Evolutionary conservation across 2,888 invertebrate genomes (phyloP), one percentile per base, ranked within the genome.

Genomic region (Neuroscelio doddi): DNA sequence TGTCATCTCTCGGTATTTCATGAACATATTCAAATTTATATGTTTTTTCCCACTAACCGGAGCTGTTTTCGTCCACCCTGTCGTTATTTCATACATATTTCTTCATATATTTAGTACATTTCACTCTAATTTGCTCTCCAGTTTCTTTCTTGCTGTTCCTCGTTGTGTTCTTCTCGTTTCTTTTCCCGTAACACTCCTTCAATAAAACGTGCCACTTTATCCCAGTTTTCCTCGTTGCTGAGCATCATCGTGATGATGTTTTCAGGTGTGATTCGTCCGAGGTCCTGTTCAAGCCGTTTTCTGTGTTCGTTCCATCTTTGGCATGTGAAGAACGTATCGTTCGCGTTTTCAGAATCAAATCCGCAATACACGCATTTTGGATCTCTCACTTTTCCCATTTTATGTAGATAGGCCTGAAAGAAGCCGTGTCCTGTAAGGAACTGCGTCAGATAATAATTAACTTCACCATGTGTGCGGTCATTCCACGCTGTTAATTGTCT

Each of bases 341-440:
- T 7, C 4, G 51, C 69, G 47, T 59, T 44, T 34, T 72, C 69
- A 7, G 8, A 10, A 4, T 36, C 9, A 10, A 3, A 7, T 1
- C 26, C 27, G 44, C 70, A 68, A 36, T 59, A 64, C 0, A 9
- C 32, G 32, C 70, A 69, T 9, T 5, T 10, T 7, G 64, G 64
- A 12, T 34, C 45, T 1, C 42, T 32, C 12, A 29, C 41, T n/a
- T 52, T 57, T 5, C 51, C 57, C 44, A 69, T 64, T 14, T 7
- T 59, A 27, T 56, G 27, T 3, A 73, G 61, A 51, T 72, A 74
- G 17, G 15, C 9, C 1, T 39, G 41, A 44, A 74, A 74, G 27
- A 51, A 61, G 4, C 72, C 72, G 42, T 73, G 72, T 4, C 68
- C 72, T 3, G 65, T 68, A 1, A 73, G 57, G 12, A 71, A 39